Evolutionary conservation across 2,888 invertebrate genomes (phyloP), one percentile per base, ranked within the genome.

Genomic region (Apamea monoglypha): DNA sequence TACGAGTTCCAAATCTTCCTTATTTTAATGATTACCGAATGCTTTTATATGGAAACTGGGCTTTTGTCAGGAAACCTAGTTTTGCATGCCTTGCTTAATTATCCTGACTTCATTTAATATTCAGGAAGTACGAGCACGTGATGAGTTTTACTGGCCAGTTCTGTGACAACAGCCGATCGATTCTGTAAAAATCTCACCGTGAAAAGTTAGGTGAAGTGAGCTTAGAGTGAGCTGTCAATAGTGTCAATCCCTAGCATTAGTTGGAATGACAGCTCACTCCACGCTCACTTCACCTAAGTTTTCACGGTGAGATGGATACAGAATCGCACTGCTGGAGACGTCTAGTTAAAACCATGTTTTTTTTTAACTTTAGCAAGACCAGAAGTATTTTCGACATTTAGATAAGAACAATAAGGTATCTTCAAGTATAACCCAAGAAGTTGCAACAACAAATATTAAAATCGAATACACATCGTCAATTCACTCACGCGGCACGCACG

Each of bases 21-120:
- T 29, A 40, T 83, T 82, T 82, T 25, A n/a, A 68, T 68, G 21
- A 74, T 68, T n/a, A 25, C 44, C 25, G n/a, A 53, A 21, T 44
- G n/a, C n/a, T 29, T 64, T 64, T 53, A 44, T 69, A 44, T 32
- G 16, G n/a, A n/a, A 75, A 32, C 21, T 44, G 21, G 21, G n/a
- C 29, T 40, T 80, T 70, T 29, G 16, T 16, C 21, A 71, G 18
- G 53, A 71, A 66, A 66, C 25, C 56, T 12, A 8, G 40, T 40
- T 32, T 21, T 32, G 21, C 32, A 67, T 21, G 18, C 2, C 21
- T 32, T 29, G 32, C 40, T 59, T 59, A 40, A 50, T 59, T 40
- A 12, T 56, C 29, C 10, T 70, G 64, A 56, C 25, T 79, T 74
- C 25, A 29, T 64, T 61, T 36, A 47, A n/a, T n/a, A 32, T 32